Evolutionary conservation across 2,797 vertebrate species (phyloP), one percentile per base, ranked within the genome.

Genomic region (Lophura swinhoii): DNA sequence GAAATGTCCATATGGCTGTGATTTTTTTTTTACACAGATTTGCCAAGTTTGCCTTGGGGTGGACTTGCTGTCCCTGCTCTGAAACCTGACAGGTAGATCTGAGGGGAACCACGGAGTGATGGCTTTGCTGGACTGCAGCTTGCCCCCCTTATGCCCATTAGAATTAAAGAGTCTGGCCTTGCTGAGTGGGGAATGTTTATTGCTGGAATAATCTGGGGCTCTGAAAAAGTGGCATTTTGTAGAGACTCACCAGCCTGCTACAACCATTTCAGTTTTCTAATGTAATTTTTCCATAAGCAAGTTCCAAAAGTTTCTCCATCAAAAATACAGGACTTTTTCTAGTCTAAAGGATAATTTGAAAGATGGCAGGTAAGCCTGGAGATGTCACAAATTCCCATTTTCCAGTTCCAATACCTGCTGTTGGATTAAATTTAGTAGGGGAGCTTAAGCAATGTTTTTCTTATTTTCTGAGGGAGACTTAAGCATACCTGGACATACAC

Each of bases 361-460:
- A 73, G 24, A 11, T 48, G 73, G 12, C 7, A 67, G 14, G n/a
- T 59, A 66, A 75, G 15, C 9, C 60, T 39, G 24, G 26, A 59
- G 81, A 91, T 35, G 24, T 81, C 51, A 88, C 15, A 69, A 74
- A 59, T 59, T 44, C 15, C 4, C 12, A 8, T 75, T 78, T 94
- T 92, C 87, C 48, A 63, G 8, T 59, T 78, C 39, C 24, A 68
- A 14, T 33, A 63, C 15, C 22, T 62, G 17, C 3, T 0, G 44
- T 3, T 59, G 7, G 9, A 23, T 78, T 87, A 5, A 9, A 64
- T 64, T 88, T 78, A 68, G 6, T 60, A 62, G 0, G 1, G 8
- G 8, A 64, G 2, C 10, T 84, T 75, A 84, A 88, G 56, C 7
- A 76, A 41, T 5, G 23, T 0, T 0, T 21, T 70, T 76, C 66